Conservation (phyloP, 2,113 vertebrate genomes). For the Rhodinocichla rosea region DNA sequence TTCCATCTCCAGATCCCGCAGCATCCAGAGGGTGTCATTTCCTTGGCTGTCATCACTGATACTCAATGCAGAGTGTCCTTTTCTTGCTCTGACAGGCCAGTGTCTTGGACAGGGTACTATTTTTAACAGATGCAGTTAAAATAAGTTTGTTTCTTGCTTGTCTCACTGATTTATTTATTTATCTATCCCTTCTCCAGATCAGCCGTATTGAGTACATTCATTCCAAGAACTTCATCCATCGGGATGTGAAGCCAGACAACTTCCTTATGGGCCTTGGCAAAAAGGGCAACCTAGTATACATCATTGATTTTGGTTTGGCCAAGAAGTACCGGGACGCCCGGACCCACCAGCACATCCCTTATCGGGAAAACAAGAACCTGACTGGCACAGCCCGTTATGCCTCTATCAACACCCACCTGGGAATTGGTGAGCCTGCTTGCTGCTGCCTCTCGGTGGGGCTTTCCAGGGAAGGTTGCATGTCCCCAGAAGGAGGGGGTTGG, state of each 20-base stretch:
- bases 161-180: background rate
- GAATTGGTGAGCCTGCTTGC: slow-evolving; percentile 82
- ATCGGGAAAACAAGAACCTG: slow-evolving; percentile 98
- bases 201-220: slow-evolving; percentile 98
- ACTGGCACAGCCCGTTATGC: slow-evolving; percentile 95
- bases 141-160: background rate
- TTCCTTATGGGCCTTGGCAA: slow-evolving; percentile 97
- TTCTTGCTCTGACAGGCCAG: background rate
- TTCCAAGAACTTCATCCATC: slow-evolving; percentile 98
- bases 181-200: slow-evolving; percentile 72
- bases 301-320: slow-evolving; percentile 96
- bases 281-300: slow-evolving; percentile 97
- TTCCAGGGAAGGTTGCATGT: background rate
- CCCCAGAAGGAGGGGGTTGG: background rate
- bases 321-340: slow-evolving; percentile 96
- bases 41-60: background rate
- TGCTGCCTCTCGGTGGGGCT: background rate
- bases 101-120: background rate
- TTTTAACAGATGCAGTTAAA: background rate
- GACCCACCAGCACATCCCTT: slow-evolving; percentile 98
- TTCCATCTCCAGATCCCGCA: background rate
- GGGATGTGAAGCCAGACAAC: slow-evolving; percentile 96
- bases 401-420: slow-evolving; percentile 97
- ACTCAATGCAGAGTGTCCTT: background rate
- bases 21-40: background rate